A percentile compares a stretch with the other conserved stretches of the same genome.
These are phyloP conservation scores for Stramonita haemastoma DNA, from an alignment of 2,888 invertebrate species.

Conservation along the genomic window DNA sequence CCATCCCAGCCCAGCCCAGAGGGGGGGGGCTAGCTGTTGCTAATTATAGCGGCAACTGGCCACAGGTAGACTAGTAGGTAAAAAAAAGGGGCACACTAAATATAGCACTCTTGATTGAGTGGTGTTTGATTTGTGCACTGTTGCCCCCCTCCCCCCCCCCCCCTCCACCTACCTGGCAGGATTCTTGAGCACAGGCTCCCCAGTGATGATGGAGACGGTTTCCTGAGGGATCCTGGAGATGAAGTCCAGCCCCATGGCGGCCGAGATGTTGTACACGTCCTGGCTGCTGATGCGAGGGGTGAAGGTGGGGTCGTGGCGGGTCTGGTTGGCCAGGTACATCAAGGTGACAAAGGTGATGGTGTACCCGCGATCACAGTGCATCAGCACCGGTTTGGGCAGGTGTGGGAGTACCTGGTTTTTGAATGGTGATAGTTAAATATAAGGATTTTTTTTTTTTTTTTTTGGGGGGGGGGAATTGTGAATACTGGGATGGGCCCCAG, in stretches of 20 bases:
- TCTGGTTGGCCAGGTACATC: constrained; percentile 64
- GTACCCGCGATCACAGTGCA: constrained; percentile 62
- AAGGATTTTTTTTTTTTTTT: no score
- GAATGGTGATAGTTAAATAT: no score
- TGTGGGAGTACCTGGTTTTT: constrained; percentile 32
- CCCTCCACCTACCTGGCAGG: constrained; percentile 42
- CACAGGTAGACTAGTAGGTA: no score
- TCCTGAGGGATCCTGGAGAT: constrained; percentile 57
- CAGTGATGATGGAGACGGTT: constrained; percentile 62
- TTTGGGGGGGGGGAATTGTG: no score
- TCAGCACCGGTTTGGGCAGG: constrained; percentile 54
- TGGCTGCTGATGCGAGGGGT: constrained; percentile 60
- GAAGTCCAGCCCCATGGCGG: constrained; percentile 67
- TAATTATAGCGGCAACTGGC: no score
- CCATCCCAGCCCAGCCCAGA: no score
- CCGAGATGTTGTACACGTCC: constrained; percentile 61
- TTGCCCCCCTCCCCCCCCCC: no score
- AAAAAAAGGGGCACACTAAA: no score
- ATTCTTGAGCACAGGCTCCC: constrained; percentile 58
- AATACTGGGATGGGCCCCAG: no score
- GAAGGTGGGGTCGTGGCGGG: constrained; percentile 56
- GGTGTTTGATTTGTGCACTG: no score
- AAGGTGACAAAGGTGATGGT: constrained; percentile 64
- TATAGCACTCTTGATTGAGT: no score
- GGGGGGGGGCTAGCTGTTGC: no score